Base-by-base conservation (phyloP, 2,797 vertebrate genomes). In the Chrysolophus pictus region DNA sequence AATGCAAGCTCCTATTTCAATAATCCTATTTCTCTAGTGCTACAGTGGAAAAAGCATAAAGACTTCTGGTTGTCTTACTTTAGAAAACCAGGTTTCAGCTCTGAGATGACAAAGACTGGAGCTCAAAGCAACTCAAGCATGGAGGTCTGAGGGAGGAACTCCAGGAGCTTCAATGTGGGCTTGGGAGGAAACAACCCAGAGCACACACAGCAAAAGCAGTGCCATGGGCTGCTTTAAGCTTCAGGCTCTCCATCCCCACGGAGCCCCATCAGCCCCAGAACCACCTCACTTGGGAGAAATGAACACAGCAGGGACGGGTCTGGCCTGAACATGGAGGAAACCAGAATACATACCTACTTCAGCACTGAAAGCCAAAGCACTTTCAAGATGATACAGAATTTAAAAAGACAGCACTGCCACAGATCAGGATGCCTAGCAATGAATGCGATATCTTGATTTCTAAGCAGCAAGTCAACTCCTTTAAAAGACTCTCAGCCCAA, bases 251-350 rank as follows among this genome's bases (percentile, higher is more conserved):
- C 70, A 19, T 21, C 19, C 64, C 23, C 29, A 3, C 6, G n/a
- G 24, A 35, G 3, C 46, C 53, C 68, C 46, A 56, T 23, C 41
- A 1, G 2, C 44, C 62, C n/a, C 68, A 0, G 0, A 82, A 63
- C 58, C 78, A 31, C 73, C 31, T 10, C 6, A 14, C 15, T 12
- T 6, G 9, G 56, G 26, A 19, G 1, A 2, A 33, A 28, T 0
- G 1, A 24, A 14, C 13, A 17, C 17, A 24, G 6, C 16, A 18
- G 49, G 29, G 33, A 33, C 16, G 42, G 62, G 29, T 22, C 37
- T 53, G 53, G 42, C n/a, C 33, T 37, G 46, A 63, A 65, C 28
- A 39, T 22, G 67, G 51, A 46, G 62, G 75, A 69, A 58, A 44
- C 31, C 5, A 10, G 31, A 14, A 21, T 35, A 33, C 29, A 0